Evolutionary conservation across 2,113 vertebrate species (phyloP).

Genomic region (Elephantulus edwardii): DNA sequence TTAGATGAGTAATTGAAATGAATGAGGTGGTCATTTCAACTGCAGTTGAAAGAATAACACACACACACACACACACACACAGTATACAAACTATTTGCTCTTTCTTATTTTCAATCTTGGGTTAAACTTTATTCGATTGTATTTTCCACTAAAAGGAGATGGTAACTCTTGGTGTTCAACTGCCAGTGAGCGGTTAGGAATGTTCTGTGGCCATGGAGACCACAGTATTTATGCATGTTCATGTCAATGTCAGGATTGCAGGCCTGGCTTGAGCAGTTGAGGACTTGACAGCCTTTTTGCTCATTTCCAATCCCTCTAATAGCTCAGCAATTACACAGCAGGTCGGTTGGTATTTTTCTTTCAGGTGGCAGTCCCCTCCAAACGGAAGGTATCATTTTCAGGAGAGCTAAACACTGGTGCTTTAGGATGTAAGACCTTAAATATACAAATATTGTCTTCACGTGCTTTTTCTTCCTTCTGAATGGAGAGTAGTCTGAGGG

Average conservation of each 20-base stretch:
- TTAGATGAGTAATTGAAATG: neutral
- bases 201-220: neutral
- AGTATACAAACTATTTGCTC: neutral
- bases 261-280: neutral
- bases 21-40: neutral
- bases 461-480: neutral
- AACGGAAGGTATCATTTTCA: constrained; percentile 62
- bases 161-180: neutral
- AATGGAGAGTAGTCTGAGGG: constrained; percentile 36
- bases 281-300: constrained; percentile 28
- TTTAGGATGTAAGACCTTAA: constrained; percentile 20
- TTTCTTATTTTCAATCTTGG: neutral
- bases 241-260: constrained; percentile 53
- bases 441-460: constrained; percentile 56
- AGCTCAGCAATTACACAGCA: constrained; percentile 56
- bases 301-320: constrained; percentile 33
- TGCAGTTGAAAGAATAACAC: neutral
- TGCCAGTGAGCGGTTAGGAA: neutral
- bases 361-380: constrained; percentile 6
- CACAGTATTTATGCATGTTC: neutral
- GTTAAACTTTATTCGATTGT: neutral
- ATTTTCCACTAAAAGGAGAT: constrained; percentile 3
- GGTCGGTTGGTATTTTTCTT: constrained; percentile 41
- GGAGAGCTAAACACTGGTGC: constrained; percentile 1
- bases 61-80: too few relatives aligned